Conservation (phyloP, 1,140 invertebrate species). For the Tetragonula clypearis region DNA sequence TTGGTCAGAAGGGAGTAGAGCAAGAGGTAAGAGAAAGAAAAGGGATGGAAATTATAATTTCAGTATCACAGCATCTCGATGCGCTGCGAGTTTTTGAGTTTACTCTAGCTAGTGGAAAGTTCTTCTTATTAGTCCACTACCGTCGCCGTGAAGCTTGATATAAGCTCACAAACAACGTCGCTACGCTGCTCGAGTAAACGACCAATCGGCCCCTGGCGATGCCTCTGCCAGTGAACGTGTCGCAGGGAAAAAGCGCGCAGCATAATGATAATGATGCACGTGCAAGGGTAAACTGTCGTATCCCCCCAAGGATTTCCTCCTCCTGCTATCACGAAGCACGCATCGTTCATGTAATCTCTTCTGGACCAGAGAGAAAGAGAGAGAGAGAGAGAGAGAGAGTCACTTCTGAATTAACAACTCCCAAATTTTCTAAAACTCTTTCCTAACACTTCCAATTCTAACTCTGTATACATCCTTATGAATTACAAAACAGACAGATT, state of each 20-base stretch:
- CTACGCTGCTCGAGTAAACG: constrained; percentile 42
- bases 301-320: constrained; percentile 17
- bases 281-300: constrained; percentile 50
- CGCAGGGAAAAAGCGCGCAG: constrained; percentile 29
- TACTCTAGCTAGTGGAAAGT: not conserved
- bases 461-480: not conserved
- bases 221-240: constrained; percentile 19
- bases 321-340: not conserved
- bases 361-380: no score
- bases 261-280: constrained; percentile 52
- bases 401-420: no score
- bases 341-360: constrained; percentile 1
- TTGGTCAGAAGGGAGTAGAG: not conserved
- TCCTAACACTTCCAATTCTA: not conserved
- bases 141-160: constrained; percentile 29
- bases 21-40: not conserved
- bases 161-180: constrained; percentile 47
- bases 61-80: not conserved
- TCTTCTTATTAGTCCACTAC: not conserved
- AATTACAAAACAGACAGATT: not conserved
- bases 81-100: not conserved
- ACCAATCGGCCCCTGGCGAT: constrained; percentile 55
- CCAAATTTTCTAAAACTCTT: not conserved
- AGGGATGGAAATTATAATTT: not conserved
- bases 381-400: no score